Evolutionary conservation across 2,797 vertebrate species (phyloP).

Genomic region (Lycodopsis pacificus): DNA sequence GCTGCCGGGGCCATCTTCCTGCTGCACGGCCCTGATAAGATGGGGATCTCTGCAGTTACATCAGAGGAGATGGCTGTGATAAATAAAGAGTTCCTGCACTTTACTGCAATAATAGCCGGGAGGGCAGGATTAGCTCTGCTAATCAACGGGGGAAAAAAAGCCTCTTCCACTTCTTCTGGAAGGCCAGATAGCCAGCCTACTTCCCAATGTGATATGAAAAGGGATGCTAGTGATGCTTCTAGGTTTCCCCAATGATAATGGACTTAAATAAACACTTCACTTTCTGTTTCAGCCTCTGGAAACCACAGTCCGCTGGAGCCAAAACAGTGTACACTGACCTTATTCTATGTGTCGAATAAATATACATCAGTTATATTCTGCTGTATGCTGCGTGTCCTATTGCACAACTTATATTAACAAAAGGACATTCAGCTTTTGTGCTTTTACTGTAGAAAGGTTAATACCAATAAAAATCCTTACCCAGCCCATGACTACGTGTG

Average conservation of each 20-base stretch:
- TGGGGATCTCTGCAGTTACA: conserved; percentile 59
- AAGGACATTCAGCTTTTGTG: not conserved
- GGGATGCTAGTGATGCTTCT: conserved; percentile 31
- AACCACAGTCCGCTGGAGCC: not conserved
- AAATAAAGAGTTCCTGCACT: conserved; percentile 76
- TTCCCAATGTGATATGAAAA: conserved; percentile 37
- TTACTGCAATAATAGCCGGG: conserved; percentile 53
- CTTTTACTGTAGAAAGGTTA: not conserved
- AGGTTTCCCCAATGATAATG: conserved; percentile 38
- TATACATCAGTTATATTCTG: not conserved
- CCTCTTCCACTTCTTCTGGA: conserved; percentile 50
- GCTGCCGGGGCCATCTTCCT: conserved; percentile 68
- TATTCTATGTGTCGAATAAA: conserved; percentile 26
- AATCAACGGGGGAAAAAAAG: conserved; percentile 48
- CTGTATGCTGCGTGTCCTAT: not conserved
- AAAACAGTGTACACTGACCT: conserved; percentile 10
- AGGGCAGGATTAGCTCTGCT: conserved; percentile 63
- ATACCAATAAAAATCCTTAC: not conserved
- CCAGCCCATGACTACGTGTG: not conserved
- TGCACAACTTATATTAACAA: not conserved
- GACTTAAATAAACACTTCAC: conserved; percentile 31
- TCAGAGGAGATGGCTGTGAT: conserved; percentile 64
- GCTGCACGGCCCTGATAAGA: conserved; percentile 76
- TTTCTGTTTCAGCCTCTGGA: conserved; percentile 40
- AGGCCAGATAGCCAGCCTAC: conserved; percentile 39